Conservation (phyloP, 2,797 vertebrate genomes). For the Adelosebastes latens region DNA sequence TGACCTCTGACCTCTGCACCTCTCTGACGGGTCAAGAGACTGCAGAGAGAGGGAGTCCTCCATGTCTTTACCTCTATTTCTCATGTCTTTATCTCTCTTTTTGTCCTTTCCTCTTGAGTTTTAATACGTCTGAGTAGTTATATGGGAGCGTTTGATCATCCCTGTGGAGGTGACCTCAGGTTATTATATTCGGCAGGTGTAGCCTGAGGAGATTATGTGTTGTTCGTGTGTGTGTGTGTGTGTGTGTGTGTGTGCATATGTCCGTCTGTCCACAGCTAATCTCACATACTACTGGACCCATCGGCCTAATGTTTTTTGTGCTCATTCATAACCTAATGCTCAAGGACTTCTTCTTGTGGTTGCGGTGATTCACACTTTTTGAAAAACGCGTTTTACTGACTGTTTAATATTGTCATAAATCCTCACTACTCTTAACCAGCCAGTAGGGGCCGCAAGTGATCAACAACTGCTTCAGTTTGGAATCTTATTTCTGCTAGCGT, state of each 20-base stretch:
- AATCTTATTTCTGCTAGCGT: accelerated
- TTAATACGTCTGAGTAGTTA: background rate
- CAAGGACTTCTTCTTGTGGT: background rate
- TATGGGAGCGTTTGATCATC: constrained; percentile 4
- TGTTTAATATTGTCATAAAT: too few relatives aligned
- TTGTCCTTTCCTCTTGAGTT: background rate
- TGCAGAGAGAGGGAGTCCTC: background rate
- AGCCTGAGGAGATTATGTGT: background rate
- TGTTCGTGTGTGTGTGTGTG: background rate
- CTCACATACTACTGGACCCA: background rate
- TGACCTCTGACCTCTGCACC: constrained; percentile 22
- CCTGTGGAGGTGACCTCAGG: background rate
- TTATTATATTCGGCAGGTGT: background rate
- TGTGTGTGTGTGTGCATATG: background rate
- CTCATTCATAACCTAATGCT: background rate
- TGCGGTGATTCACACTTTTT: background rate
- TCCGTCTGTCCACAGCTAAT: background rate
- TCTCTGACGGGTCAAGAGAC: constrained; percentile 18
- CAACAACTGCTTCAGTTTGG: too few relatives aligned
- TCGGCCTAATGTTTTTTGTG: background rate
- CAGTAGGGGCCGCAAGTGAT: too few relatives aligned
- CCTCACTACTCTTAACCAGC: accelerated
- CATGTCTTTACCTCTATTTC: accelerated
- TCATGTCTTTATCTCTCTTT: background rate
- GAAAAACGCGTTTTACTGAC: too few relatives aligned